Conservation (phyloP, 2,888 invertebrate genomes). For the Sphaerophoria rueppellii region DNA sequence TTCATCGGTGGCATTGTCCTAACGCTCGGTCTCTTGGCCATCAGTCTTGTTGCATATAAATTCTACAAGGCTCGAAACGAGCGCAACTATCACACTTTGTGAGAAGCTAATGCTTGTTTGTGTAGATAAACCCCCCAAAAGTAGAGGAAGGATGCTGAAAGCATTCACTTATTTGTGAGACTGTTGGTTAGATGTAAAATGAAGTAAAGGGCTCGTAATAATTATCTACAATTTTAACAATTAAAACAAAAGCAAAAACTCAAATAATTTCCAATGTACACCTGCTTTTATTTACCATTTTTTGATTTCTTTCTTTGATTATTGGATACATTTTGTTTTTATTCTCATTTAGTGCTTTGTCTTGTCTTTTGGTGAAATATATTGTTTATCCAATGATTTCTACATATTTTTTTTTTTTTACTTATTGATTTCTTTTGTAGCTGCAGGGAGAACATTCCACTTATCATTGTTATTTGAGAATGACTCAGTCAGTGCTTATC, state of each 20-base stretch:
- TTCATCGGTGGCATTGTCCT: slow-evolving; percentile 94
- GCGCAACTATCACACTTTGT: slow-evolving; percentile 94
- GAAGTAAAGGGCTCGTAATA: slow-evolving; percentile 49
- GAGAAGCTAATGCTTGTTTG: slow-evolving; percentile 81
- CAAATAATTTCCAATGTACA: slow-evolving; percentile 29
- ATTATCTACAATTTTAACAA: slow-evolving; percentile 53
- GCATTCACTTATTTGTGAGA: slow-evolving; percentile 59
- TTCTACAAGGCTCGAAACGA: slow-evolving; percentile 94
- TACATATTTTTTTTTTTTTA: too few relatives aligned
- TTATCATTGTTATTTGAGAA: too few relatives aligned
- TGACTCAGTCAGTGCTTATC: neutral
- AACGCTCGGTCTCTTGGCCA: slow-evolving; percentile 89
- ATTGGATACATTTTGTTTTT: neutral
- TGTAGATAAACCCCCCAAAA: slow-evolving; percentile 52
- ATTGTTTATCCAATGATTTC: too few relatives aligned
- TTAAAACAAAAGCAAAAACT: slow-evolving; percentile 29
- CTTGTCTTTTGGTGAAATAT: too few relatives aligned
- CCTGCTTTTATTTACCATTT: slow-evolving; percentile 7
- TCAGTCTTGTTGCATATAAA: slow-evolving; percentile 92
- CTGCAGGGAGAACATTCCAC: too few relatives aligned
- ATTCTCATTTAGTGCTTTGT: neutral
- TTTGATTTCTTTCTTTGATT: neutral
- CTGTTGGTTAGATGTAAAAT: slow-evolving; percentile 62
- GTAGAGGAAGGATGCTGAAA: slow-evolving; percentile 33
- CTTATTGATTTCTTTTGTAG: too few relatives aligned